A percentile compares a stretch with the other conserved stretches of the same genome.
These are phyloP conservation scores for Lepetodrilus schrolli DNA, from an alignment of 2,888 invertebrate genomes.

Conservation along the genomic window DNA sequence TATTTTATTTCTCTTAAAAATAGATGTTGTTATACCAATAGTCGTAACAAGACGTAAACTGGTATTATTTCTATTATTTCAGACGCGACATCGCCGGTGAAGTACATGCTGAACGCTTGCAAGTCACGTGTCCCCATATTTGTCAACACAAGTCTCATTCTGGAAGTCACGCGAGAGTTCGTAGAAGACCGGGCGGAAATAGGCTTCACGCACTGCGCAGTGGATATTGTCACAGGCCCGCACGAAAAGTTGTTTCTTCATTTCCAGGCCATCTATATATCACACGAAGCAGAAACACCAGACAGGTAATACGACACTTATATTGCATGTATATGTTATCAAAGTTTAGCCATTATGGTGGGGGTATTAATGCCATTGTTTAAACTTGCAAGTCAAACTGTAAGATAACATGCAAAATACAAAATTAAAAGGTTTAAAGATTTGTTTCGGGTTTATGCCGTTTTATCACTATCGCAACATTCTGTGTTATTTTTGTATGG, in stretches of 20 bases:
- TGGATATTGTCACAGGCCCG: slow-evolving; percentile 45
- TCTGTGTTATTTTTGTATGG: no score
- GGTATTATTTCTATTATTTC: background rate
- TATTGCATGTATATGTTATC: no score
- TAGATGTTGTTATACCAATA: no score
- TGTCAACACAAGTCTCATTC: slow-evolving; percentile 53
- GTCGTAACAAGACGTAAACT: no score
- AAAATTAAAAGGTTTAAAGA: no score
- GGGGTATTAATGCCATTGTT: no score
- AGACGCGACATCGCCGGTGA: slow-evolving; percentile 30
- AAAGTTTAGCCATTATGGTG: no score
- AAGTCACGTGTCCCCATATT: slow-evolving; percentile 39
- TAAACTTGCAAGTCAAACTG: no score
- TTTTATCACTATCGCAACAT: no score
- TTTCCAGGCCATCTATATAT: slow-evolving; percentile 54
- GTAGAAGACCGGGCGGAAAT: slow-evolving; percentile 39
- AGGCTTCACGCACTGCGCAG: slow-evolving; percentile 48
- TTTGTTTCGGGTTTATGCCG: no score
- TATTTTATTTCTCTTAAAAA: no score
- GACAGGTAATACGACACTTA: slow-evolving; percentile 59
- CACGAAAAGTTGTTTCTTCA: slow-evolving; percentile 47
- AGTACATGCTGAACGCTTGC: slow-evolving; percentile 51
- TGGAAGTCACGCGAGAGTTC: slow-evolving; percentile 53
- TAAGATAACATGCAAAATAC: no score
- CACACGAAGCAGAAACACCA: slow-evolving; percentile 45